Base-by-base conservation (phyloP, 2,888 invertebrate genomes). In the Timema podura region DNA sequence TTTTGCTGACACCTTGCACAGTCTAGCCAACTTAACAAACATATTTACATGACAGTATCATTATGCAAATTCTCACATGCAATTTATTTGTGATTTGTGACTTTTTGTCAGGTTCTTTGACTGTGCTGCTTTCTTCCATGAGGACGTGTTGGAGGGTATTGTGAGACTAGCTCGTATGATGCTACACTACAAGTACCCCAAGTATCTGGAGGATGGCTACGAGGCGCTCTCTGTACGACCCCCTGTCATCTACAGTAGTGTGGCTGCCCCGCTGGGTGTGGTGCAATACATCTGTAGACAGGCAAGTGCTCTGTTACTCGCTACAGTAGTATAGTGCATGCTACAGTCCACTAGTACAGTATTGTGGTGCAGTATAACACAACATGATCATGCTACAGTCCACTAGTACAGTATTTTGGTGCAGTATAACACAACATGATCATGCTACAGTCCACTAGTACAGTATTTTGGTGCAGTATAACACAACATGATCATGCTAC, bases 161-260 rank as follows among this genome's bases (percentile, higher is more conserved):
- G 89, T 96, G 13, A 85, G 93, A 65, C 89, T 94, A n/a, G 90
- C 92, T 6, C 83, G 91, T 72, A 87, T 93, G 84, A 87, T 92
- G 74, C 80, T 95, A 30, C 91, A 92, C 80, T 88, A 89, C 78
- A 91, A 90, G 79, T 94, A 91, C 79, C 92, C 92, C 0, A 85
- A 91, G 70, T 94, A 91, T 79, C 84, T 90, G 75, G 90, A 91
- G 77, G 92, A 93, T 77, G 95, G 94, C 68, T 93, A 89, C 83
- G 86, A 93, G 71, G 91, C 93, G 6, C 88, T 96, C 69, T 88
- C 91, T 49, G 85, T 89, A 73, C 88, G 92, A 0, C 89, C 93
- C n/a, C 96, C 96, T 0, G 89, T 93, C 74, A 89, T 93, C 77
- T 93, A 93, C 83, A 91, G 91, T 75, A 92, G 92, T 71, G 89